Evolutionary conservation across 2,797 vertebrate species (phyloP), one percentile per base, ranked within the genome.

Genomic region (Artibeus jamaicensis): DNA sequence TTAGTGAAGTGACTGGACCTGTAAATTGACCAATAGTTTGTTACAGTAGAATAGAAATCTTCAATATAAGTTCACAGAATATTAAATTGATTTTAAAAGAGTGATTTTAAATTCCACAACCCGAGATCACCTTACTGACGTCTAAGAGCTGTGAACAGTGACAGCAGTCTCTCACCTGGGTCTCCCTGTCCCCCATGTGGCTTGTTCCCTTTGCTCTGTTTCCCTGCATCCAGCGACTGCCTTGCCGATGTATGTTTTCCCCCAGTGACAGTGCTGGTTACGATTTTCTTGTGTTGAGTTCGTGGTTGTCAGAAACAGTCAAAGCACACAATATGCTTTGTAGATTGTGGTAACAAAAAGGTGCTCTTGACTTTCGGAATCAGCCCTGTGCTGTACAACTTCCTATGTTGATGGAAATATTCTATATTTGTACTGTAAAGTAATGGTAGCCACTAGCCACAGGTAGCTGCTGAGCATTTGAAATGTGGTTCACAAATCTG

Each of bases 71-170:
- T 91, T 87, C 39, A 68, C 29, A 62, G 87, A 79, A 62, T 44
- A 57, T 86, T 95, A 65, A 70, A 22, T 78, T 92, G 68, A 50
- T n/a, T 86, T 93, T n/a, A 24, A 95, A 82, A 53, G 65, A 62
- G 59, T 91, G 46, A 78, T 57, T 70, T 93, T 42, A 62, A 70
- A 59, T 71, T 46, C 19, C 11, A 7, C 68, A 24, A 26, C 71
- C 48, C 34, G 7, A 42, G 44, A 53, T 70, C 67, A 44, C 65
- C 6, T n/a, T 71, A 39, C 9, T 37, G 39, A 21, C 15, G 1
- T 42, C 70, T 78, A 16, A 55, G 46, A 87, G 53, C 59, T 11
- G 0, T 77, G 46, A 62, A 12, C 2, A 86, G 74, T 8, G 37
- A 5, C 29, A 22, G 7, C 10, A 46, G 0, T 85, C 46, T 12